Base-by-base conservation (phyloP, 2,113 vertebrate genomes). In the Clarias gariepinus region DNA sequence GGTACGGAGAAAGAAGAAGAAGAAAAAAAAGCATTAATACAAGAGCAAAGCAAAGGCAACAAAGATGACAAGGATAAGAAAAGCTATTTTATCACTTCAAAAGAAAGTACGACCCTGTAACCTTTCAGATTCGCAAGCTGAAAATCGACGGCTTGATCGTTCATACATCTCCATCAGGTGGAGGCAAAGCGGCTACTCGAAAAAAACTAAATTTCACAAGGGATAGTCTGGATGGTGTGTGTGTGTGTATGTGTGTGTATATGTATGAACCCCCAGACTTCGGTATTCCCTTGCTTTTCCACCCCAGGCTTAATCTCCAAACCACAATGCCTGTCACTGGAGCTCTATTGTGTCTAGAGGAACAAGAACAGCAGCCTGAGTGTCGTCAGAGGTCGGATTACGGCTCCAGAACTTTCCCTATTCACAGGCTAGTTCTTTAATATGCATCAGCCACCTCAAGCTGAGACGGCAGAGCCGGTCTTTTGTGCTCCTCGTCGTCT, bases 331-430 rank as follows among this genome's bases (percentile, higher is more conserved):
- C 85, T 73, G 87, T 82, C 87, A 84, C 58, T 83, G 83, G 83
- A 81, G 85, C 84, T 61, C 61, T 66, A 89, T 89, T 90, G 89
- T 87, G 36, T 21, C 61, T 21, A 69, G 86, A 86, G 68, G 33
- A 87, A 84, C 36, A 55, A 73, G 86, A 90, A 87, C 47, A 52
- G 83, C 86, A 82, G 85, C 73, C 80, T 33, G 85, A 55, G 25
- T 80, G 84, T 87, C 55, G 58, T 88, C 86, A 73, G 73, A 88
- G 89, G 58, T 90, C 66, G 60, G 84, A 90, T 90, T 90, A 88
- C 87, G 74, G 77, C 84, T 68, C 41, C 52, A 36, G 68, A 84
- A 77, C 81, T 21, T 61, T 69, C 64, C 55, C 77, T 74, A 86
- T 81, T 88, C 87, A 86, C 2, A 66, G 74, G 21, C 74, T n/a